These are phyloP conservation scores for Cerceris rybyensis DNA, from an alignment of 2,888 invertebrate genomes.

Conservation along the genomic window DNA sequence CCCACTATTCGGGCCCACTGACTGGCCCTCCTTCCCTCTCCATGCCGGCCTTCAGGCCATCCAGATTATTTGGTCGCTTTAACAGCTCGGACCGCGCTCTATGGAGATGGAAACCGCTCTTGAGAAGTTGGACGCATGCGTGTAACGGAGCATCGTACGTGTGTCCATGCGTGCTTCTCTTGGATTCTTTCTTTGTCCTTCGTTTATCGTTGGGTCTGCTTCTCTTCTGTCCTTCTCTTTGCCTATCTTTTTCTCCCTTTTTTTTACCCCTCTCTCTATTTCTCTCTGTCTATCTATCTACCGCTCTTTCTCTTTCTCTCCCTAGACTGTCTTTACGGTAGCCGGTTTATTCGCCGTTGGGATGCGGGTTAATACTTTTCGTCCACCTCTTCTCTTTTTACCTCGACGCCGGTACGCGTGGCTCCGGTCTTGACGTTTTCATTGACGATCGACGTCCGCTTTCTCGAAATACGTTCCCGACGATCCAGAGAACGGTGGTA, in stretches of 20 bases:
- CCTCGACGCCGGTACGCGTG: not conserved
- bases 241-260: not conserved
- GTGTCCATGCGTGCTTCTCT: conserved; percentile 40
- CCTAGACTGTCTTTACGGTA: conserved; percentile 31
- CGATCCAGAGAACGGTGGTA: not conserved
- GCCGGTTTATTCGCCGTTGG: conserved; percentile 19
- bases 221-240: conserved; percentile 16
- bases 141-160: conserved; percentile 67
- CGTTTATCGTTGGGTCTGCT: conserved; percentile 11
- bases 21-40: conserved; percentile 17
- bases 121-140: conserved; percentile 61
- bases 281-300: not conserved
- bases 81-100: conserved; percentile 21
- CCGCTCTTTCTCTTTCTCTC: not conserved
- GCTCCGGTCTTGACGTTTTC: no score
- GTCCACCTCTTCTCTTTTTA: conserved; percentile 5
- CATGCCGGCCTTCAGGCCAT: conserved; percentile 38
- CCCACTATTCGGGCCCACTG: conserved; percentile 3
- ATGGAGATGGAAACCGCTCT: conserved; percentile 56
- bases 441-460: no score
- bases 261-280: not conserved
- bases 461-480: no score
- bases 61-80: conserved; percentile 61
- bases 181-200: conserved; percentile 14
- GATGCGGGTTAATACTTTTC: conserved; percentile 26